Percentiles rank a stretch among this genome's conserved stretches.
Conservation (phyloP, 2,113 vertebrate genomes). For the Apus apus region DNA sequence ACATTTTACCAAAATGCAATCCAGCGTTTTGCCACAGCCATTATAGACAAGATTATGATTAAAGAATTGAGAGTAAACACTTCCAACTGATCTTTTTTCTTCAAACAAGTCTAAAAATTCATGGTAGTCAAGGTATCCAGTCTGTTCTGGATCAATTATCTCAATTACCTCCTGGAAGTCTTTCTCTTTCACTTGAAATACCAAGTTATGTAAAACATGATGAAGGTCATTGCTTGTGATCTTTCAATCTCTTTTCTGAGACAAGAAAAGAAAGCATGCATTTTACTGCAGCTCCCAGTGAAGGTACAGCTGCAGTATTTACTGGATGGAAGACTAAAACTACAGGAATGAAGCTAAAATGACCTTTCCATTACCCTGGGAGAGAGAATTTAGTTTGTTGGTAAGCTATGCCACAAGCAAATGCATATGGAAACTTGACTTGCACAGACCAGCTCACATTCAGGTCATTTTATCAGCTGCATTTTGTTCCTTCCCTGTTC, state of each 20-base stretch:
- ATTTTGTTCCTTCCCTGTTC: not conserved
- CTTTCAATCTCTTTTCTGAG: constrained; percentile 27
- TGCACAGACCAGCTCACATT: not conserved
- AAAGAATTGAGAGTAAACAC: not conserved
- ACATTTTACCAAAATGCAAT: not conserved
- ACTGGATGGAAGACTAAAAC: not conserved
- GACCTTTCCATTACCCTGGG: not conserved
- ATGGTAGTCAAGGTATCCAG: not conserved
- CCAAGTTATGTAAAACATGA: constrained; percentile 10
- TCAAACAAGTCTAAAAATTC: constrained; percentile 36
- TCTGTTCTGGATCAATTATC: constrained; percentile 55
- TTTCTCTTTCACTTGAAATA: constrained; percentile 52
- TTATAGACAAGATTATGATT: not conserved
- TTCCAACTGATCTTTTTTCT: constrained; percentile 16
- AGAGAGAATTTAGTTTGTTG: not conserved
- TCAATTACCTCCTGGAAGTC: constrained; percentile 69
- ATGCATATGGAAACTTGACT: not conserved
- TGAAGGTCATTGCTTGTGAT: constrained; percentile 58
- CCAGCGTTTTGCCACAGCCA: not conserved
- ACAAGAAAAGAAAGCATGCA: not conserved
- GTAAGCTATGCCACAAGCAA: not conserved
- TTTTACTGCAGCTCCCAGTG: not conserved
- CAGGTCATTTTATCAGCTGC: not conserved
- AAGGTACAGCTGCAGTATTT: not conserved
- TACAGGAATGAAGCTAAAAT: not conserved